Conservation (phyloP, 2,888 invertebrate species). For the Barypeithes pellucidus region DNA sequence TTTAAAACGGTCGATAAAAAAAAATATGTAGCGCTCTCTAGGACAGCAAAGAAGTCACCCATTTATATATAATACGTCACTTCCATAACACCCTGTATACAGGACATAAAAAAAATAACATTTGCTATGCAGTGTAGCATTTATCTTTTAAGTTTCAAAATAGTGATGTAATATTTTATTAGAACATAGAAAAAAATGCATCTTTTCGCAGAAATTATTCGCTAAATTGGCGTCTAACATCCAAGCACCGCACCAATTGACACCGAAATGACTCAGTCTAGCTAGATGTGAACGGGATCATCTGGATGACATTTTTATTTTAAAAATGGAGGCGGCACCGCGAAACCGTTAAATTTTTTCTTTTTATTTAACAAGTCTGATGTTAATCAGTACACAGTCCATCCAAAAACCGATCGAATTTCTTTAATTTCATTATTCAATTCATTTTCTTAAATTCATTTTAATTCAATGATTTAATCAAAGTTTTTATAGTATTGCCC, state of each 20-base stretch:
- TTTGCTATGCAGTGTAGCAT: neutral
- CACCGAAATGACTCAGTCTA: slow-evolving; percentile 23
- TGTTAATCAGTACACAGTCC: too few species aligned
- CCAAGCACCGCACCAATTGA: slow-evolving; percentile 20
- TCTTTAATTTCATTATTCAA: too few species aligned
- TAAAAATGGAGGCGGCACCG: neutral
- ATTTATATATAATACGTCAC: too few species aligned
- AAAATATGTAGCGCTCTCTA: too few species aligned
- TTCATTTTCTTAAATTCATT: too few species aligned
- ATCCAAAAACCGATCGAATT: too few species aligned
- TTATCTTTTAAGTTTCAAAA: neutral
- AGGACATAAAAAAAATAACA: neutral
- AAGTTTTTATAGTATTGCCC: neutral
- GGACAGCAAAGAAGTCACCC: too few species aligned
- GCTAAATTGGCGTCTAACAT: slow-evolving; percentile 25
- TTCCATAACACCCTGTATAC: too few species aligned
- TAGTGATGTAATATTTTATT: slow-evolving; percentile 6
- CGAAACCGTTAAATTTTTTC: neutral
- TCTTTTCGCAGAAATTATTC: slow-evolving; percentile 9
- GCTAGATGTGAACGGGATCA: neutral
- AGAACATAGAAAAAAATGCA: neutral
- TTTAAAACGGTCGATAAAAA: too few species aligned
- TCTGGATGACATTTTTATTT: neutral
- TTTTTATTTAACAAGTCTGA: too few species aligned
- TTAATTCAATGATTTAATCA: neutral